Conservation (phyloP, 1,140 invertebrate species). For the Drosophila lini region DNA sequence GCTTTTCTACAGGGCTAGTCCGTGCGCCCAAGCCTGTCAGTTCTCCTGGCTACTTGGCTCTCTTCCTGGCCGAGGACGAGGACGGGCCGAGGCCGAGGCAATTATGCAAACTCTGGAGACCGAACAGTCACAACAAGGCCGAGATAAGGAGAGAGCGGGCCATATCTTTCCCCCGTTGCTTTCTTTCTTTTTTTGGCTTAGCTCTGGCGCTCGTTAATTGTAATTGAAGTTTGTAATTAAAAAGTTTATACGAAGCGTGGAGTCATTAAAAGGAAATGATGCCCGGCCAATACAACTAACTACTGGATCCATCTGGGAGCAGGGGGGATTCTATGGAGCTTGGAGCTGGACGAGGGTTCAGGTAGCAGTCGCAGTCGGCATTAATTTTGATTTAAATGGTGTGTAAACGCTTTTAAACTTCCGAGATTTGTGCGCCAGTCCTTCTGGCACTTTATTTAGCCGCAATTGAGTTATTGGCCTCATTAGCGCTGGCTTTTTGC, state of each 20-base stretch:
- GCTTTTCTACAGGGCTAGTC: background rate
- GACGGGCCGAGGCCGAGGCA: constrained; percentile 11
- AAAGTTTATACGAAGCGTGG: constrained; percentile 73
- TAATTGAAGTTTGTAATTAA: constrained; percentile 83
- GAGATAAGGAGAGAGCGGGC: constrained; percentile 10
- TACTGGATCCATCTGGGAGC: constrained; percentile 3
- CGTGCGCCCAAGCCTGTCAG: constrained; percentile 4
- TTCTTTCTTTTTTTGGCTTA: constrained; percentile 39
- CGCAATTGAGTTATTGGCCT: constrained; percentile 75
- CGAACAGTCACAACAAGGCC: constrained; percentile 25
- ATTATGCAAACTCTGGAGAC: constrained; percentile 59
- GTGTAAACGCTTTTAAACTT: constrained; percentile 74
- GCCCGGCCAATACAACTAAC: constrained; percentile 54
- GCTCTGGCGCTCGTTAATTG: constrained; percentile 68
- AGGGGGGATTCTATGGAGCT: background rate
- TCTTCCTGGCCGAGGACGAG: constrained; percentile 24
- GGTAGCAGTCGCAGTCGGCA: constrained; percentile 42
- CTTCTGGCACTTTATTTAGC: constrained; percentile 40
- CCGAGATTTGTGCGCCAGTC: constrained; percentile 47
- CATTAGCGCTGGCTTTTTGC: constrained; percentile 53
- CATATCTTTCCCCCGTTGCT: constrained; percentile 5
- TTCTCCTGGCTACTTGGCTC: constrained; percentile 1
- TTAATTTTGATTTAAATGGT: constrained; percentile 80
- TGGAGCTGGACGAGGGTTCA: constrained; percentile 12
- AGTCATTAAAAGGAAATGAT: constrained; percentile 77